These are phyloP conservation scores for Drosophila helvetica DNA, from an alignment of 2,888 invertebrate species.

Conservation along the genomic window DNA sequence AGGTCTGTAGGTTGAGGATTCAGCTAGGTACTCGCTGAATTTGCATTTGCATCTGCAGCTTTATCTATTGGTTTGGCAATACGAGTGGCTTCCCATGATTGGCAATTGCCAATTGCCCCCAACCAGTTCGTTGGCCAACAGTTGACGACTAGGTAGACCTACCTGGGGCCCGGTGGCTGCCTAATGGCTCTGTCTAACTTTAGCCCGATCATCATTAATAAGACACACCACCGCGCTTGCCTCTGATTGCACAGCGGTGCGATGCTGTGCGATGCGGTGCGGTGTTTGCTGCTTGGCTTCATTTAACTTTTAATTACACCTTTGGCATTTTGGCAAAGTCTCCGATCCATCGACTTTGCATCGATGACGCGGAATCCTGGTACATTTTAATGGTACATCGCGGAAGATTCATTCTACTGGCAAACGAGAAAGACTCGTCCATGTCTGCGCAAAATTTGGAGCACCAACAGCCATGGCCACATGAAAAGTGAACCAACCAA, in stretches of 20 bases:
- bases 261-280: background rate
- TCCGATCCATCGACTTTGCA: background rate
- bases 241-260: conserved; percentile 15
- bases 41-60: conserved; percentile 6
- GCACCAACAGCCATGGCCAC: conserved; percentile 71
- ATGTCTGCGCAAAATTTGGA: conserved; percentile 66
- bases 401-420: conserved; percentile 42
- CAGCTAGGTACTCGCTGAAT: conserved; percentile 9
- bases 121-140: conserved; percentile 63
- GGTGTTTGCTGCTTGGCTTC: conserved; percentile 58
- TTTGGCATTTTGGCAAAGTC: conserved; percentile 70
- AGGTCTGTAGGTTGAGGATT: conserved; percentile 71
- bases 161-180: conserved; percentile 30
- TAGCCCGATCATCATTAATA: conserved; percentile 68
- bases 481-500: conserved; percentile 31
- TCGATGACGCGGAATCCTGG: conserved; percentile 31
- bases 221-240: conserved; percentile 17
- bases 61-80: conserved; percentile 32
- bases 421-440: conserved; percentile 72
- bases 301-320: conserved; percentile 74
- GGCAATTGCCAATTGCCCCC: conserved; percentile 37
- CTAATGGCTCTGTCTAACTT: conserved; percentile 65
- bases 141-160: conserved; percentile 7
- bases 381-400: conserved; percentile 20
- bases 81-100: conserved; percentile 13